These are phyloP conservation scores for Cerastoderma edule DNA, from an alignment of 2,888 invertebrate species.

Conservation along the genomic window DNA sequence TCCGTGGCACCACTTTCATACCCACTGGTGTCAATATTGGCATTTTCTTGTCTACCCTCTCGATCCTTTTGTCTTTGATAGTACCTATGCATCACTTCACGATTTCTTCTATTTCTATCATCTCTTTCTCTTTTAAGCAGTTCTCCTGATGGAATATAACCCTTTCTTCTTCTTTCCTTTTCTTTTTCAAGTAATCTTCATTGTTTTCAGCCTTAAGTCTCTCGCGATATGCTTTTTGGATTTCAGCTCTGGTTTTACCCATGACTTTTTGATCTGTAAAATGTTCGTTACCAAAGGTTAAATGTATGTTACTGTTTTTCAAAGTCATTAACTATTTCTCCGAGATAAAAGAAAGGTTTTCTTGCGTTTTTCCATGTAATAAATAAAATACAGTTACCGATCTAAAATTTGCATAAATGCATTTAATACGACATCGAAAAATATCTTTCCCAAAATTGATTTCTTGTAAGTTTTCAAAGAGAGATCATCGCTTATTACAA, in stretches of 20 bases:
- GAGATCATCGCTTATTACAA: too few relatives aligned
- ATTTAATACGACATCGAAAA: too few relatives aligned
- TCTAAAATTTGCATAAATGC: too few relatives aligned
- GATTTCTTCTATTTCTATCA: slow-evolving; percentile 24
- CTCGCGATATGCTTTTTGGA: slow-evolving; percentile 48
- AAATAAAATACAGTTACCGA: too few relatives aligned
- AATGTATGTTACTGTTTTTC: slow-evolving; percentile 45
- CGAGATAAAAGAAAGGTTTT: too few relatives aligned
- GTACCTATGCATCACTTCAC: slow-evolving; percentile 14
- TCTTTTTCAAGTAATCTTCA: slow-evolving; percentile 40
- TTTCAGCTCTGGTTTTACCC: slow-evolving; percentile 48
- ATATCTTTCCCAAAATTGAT: too few relatives aligned
- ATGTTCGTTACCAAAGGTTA: not conserved
- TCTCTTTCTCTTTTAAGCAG: slow-evolving; percentile 29
- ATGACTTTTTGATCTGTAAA: slow-evolving; percentile 10
- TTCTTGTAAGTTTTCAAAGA: too few relatives aligned
- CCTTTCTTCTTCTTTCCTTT: slow-evolving; percentile 31
- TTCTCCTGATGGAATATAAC: slow-evolving; percentile 28
- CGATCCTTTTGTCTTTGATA: slow-evolving; percentile 20
- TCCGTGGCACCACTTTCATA: slow-evolving; percentile 29
- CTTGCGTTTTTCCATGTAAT: too few relatives aligned
- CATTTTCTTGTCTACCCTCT: too few relatives aligned
- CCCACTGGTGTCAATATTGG: slow-evolving; percentile 30
- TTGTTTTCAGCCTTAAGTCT: slow-evolving; percentile 41
- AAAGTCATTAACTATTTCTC: too few relatives aligned